Evolutionary conservation across 2,113 vertebrate genomes (phyloP), one percentile per base, ranked within the genome.

Genomic region (Microcebus ravelobensis): DNA sequence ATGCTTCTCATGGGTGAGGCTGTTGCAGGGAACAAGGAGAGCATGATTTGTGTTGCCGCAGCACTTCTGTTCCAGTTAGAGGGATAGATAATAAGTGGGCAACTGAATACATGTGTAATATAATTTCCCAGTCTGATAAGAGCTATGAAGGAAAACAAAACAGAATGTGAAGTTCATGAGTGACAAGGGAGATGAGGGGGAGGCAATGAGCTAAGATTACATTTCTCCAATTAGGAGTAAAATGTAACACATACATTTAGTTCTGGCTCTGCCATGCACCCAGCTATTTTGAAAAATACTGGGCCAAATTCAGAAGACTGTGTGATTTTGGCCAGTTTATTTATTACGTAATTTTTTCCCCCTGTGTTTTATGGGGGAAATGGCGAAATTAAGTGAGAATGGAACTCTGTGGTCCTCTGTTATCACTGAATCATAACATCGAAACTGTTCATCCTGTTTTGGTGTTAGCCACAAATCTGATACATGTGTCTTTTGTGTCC

Each of bases 241-340:
- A 92, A 76, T 57, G 12, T 11, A 85, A 71, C 42, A 52, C 55
- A 31, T n/a, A 14, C 50, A 36, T 88, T 95, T 55, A 74, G 14
- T 74, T 93, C 48, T 82, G 31, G 11, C 36, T 85, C 68, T 65
- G 10, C 57, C 48, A 34, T 23, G 2, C 17, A 12, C 10, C 27
- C 34, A 96, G 50, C 31, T 61, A n/a, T 61, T 29, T 15, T n/a
- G 39, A n/a, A 55, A 96, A 57, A 83, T 61, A 61, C 15, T 45
- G 12, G 13, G 31, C 34, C 57, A 76, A 59, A 81, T 90, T 50
- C 14, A 76, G 93, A 80, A 87, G 77, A 48, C 42, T 34, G 31
- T 71, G 9, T 68, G 17, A 70, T 77, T 73, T 89, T 13, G 39
- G 36, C 74, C 48, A 67, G 84, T 93, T 93, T 82, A 25, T 52